A percentile compares a stretch with the other conserved stretches of the same genome.
These are phyloP conservation scores for Acanthis flammea DNA, from an alignment of 2,797 vertebrate species.

Conservation along the genomic window DNA sequence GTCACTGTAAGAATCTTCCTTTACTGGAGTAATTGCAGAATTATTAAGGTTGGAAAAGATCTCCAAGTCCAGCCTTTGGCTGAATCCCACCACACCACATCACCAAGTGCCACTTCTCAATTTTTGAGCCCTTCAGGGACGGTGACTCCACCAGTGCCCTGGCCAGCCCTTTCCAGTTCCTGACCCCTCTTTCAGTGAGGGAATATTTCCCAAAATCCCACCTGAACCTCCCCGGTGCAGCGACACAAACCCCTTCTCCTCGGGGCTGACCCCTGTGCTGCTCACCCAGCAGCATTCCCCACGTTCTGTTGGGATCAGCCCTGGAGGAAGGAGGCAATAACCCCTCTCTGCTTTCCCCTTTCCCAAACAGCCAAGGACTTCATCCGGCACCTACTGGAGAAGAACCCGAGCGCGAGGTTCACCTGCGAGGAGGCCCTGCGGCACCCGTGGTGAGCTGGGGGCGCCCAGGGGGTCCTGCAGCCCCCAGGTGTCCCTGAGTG, in stretches of 20 bases:
- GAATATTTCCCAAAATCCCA: background rate
- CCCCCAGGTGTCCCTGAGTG: rapidly evolving
- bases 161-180: background rate
- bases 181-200: too few relatives aligned
- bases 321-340: background rate
- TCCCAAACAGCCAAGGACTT: conserved; percentile 89
- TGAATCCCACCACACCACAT: background rate
- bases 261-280: rapidly evolving
- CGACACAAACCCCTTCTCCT: rapidly evolving
- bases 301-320: rapidly evolving
- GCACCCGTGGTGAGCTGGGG: conserved; percentile 85
- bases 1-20: background rate
- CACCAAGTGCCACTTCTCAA: background rate
- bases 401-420: conserved; percentile 83
- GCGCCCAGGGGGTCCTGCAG: background rate
- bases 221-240: background rate
- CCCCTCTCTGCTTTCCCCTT: background rate
- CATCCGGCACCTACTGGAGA: conserved; percentile 88
- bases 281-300: background rate
- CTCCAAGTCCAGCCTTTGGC: background rate
- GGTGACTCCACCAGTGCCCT: background rate
- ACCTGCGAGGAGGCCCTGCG: conserved; percentile 87
- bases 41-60: background rate
- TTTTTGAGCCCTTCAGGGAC: background rate
- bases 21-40: background rate